Base-by-base conservation (phyloP, 2,113 vertebrate species). In the Grantiella picta region DNA sequence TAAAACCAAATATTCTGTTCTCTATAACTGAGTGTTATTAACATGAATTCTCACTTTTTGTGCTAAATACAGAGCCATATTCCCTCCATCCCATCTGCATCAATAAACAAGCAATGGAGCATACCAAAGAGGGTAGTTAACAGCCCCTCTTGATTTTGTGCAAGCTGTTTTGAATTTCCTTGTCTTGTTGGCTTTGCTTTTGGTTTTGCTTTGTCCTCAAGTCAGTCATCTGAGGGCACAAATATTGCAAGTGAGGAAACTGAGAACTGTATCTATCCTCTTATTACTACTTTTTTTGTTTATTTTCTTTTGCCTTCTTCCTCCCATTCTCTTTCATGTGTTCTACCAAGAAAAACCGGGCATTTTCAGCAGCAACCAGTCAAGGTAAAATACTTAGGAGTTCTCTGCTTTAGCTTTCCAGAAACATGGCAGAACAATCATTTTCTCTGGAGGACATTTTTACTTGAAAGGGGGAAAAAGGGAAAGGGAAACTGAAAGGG, bases 41-140 rank as follows among this genome's bases (percentile, higher is more conserved):
- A 87, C 31, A 18, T 50, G 18, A 70, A 35, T 95, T 89, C 60
- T 95, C 42, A 79, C 27, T 93, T 94, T 91, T 82, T 78, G 6
- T 53, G 33, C 78, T 92, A 90, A 82, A 94, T 82, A 79, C 13
- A 8, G 33, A 86, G 20, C 25, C 42, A 31, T 89, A 28, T 47
- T 86, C 29, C 28, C 28, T 95, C 24, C 95, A 23, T 81, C 79
- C 35, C 59, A 45, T 83, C 85, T 96, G 71, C 40, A 87, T 45
- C 56, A 94, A 94, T 90, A 97, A 96, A 42, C 42, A 95, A 84
- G 60, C 68, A 92, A 95, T 91, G 82, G 89, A 92, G 76, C 53
- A 82, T 82, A 66, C 33, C 36, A 44, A 90, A 54, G 56, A 90
- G 33, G 77, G 64, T 7, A 84, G 44, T 87, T 92, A 69, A 50